Evolutionary conservation across 2,888 invertebrate genomes (phyloP).

Genomic region (Trilocha varians): DNA sequence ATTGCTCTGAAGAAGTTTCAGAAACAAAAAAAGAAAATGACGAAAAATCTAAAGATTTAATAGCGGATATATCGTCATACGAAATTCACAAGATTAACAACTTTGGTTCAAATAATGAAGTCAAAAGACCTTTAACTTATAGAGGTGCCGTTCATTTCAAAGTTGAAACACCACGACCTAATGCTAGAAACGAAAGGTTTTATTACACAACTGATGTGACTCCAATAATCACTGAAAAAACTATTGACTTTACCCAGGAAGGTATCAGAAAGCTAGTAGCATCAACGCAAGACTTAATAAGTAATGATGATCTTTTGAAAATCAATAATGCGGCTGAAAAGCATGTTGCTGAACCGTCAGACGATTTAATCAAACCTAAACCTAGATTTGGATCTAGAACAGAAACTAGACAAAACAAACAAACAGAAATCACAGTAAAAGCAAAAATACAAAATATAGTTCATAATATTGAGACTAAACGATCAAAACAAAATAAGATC

Average conservation of each 20-base stretch:
- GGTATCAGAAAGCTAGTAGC: conserved; percentile 68
- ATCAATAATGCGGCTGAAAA: conserved; percentile 72
- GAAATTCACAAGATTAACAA: conserved; percentile 35
- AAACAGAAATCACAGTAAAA: conserved; percentile 38
- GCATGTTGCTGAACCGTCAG: conserved; percentile 31
- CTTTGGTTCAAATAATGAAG: conserved; percentile 42
- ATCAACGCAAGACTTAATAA: conserved; percentile 74
- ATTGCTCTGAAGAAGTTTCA: conserved; percentile 30
- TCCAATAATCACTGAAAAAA: conserved; percentile 18
- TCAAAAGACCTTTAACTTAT: conserved; percentile 29
- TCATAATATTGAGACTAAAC: conserved; percentile 27
- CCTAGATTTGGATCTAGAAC: conserved; percentile 26
- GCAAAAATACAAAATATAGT: conserved; percentile 50
- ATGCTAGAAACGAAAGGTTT: conserved; percentile 46
- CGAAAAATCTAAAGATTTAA: conserved; percentile 29
- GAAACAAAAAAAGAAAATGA: conserved; percentile 26
- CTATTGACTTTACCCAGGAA: conserved; percentile 28
- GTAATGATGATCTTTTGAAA: conserved; percentile 75
- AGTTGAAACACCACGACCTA: conserved; percentile 36
- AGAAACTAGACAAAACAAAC: conserved; percentile 22
- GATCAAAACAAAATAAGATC: conserved; percentile 22
- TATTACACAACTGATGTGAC: conserved; percentile 36
- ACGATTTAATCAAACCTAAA: conserved; percentile 49
- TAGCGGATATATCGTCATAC: conserved; percentile 30
- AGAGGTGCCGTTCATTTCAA: conserved; percentile 38